A percentile compares a stretch with the other conserved stretches of the same genome.
Conservation (phyloP, 1,140 invertebrate genomes). For the Euborellia annulipes region DNA sequence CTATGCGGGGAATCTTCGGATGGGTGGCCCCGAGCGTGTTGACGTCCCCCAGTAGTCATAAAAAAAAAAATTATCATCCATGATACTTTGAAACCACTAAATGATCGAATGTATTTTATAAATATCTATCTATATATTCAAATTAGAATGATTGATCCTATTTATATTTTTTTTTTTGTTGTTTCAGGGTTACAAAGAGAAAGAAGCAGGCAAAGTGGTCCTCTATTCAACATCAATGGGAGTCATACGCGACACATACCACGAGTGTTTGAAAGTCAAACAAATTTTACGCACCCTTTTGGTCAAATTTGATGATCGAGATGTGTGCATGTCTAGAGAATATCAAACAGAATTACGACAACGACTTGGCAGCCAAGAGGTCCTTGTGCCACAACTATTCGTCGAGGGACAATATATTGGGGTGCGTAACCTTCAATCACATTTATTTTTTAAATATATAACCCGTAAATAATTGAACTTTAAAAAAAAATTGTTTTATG, state of each 20-base stretch:
- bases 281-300: constrained; percentile 86
- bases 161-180: constrained; percentile 17
- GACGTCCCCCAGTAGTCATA: too few relatives aligned
- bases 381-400: constrained; percentile 79
- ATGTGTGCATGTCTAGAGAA: constrained; percentile 82
- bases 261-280: constrained; percentile 75
- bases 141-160: too few relatives aligned
- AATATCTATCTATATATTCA: too few relatives aligned
- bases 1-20: too few relatives aligned
- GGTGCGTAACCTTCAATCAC: too few relatives aligned
- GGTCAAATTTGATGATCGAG: constrained; percentile 82
- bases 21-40: too few relatives aligned
- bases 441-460: too few relatives aligned
- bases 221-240: constrained; percentile 89
- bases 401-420: constrained; percentile 84
- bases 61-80: too few relatives aligned
- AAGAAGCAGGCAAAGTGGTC: constrained; percentile 81
- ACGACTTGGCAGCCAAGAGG: constrained; percentile 51
- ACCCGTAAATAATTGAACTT: too few relatives aligned
- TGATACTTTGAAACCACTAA: too few relatives aligned
- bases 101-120: too few relatives aligned
- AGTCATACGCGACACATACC: constrained; percentile 74
- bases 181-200: constrained; percentile 71
- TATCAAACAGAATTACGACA: constrained; percentile 77
- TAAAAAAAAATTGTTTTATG: too few relatives aligned